Evolutionary conservation across 1,140 invertebrate genomes (phyloP).

Genomic region (Phenacoccus solenopsis): DNA sequence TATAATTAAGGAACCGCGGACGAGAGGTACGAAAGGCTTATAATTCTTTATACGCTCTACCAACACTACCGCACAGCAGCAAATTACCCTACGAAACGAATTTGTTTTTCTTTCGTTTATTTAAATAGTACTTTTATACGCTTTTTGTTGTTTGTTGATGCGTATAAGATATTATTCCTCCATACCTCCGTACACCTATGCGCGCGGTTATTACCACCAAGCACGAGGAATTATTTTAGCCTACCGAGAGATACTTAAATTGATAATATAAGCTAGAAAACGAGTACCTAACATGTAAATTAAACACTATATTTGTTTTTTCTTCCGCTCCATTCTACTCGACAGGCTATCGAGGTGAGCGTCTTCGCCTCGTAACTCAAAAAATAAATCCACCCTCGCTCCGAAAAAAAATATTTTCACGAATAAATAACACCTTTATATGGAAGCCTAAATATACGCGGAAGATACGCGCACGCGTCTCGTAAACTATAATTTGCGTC

Average conservation of each 20-base stretch:
- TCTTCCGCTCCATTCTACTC: too few relatives aligned
- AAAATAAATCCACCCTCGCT: too few relatives aligned
- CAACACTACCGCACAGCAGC: not conserved
- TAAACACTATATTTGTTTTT: not conserved
- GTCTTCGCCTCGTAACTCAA: too few relatives aligned
- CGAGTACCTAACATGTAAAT: not conserved
- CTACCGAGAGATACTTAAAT: conserved; percentile 1
- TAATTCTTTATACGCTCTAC: conserved; percentile 9
- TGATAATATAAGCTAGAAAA: not conserved
- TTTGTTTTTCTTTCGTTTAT: conserved; percentile 5
- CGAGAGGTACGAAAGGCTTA: conserved; percentile 13
- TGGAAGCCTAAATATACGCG: too few relatives aligned
- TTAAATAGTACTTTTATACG: conserved; percentile 1
- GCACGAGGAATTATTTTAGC: not conserved
- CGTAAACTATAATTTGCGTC: too few relatives aligned
- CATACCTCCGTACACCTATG: not conserved
- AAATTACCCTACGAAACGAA: conserved; percentile 12
- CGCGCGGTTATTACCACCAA: not conserved
- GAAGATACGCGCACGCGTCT: too few relatives aligned
- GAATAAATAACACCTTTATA: too few relatives aligned
- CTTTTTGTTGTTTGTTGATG: not conserved
- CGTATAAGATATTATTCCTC: not conserved
- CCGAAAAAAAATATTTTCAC: too few relatives aligned
- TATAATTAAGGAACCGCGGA: conserved; percentile 12
- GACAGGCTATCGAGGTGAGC: too few relatives aligned